phyloP scores from a whole-genome alignment of 2,797 vertebrate genomes.

The Choloepus didactylus region DNA sequence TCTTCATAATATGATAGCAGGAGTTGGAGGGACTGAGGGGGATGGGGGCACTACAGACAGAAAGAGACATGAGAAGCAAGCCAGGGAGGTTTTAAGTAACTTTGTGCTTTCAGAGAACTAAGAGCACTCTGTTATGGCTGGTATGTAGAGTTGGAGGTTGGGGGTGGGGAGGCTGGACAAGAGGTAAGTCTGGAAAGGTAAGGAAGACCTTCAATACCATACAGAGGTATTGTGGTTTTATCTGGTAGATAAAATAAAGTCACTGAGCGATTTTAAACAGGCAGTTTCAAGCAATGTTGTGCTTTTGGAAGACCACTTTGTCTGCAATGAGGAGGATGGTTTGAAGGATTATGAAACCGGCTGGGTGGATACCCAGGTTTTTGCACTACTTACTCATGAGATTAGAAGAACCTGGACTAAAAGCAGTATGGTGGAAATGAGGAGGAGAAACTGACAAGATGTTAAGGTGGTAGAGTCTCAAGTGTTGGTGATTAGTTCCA shows the following conservation, averaged over 20 bases:
- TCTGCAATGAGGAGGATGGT: background rate
- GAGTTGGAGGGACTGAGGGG: background rate
- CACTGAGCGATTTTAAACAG: background rate
- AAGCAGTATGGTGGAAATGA: background rate
- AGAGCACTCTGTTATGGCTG: background rate
- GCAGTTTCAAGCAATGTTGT: background rate
- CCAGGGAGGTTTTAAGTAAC: background rate
- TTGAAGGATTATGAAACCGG: background rate
- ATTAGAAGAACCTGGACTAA: background rate
- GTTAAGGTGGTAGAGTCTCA: background rate
- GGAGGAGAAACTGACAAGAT: background rate
- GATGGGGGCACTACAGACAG: background rate
- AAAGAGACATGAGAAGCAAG: background rate
- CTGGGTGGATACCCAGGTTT: background rate
- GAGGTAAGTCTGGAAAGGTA: background rate
- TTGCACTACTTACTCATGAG: background rate
- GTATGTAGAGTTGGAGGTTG: background rate
- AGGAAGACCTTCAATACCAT: background rate
- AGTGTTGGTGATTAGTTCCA: background rate
- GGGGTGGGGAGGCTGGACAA: background rate
- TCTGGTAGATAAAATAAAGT: background rate
- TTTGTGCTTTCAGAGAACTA: background rate
- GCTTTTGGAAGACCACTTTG: background rate
- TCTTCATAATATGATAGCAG: background rate
- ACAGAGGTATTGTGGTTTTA: background rate